These are phyloP conservation scores for Amitus sp. DNA, from an alignment of 2,888 invertebrate genomes.

Conservation along the genomic window DNA sequence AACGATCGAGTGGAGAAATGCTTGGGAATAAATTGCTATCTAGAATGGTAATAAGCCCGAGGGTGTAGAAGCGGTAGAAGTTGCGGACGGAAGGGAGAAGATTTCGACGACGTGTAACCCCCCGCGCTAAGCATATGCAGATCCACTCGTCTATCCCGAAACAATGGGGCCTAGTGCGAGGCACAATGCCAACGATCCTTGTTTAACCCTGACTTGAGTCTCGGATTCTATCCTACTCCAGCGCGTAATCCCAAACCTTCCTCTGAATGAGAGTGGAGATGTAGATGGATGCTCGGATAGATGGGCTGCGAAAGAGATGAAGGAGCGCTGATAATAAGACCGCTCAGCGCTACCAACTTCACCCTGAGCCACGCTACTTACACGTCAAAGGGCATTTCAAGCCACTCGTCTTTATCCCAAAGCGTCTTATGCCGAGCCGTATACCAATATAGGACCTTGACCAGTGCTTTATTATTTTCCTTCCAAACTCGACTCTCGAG, in stretches of 20 bases:
- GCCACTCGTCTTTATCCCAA: slow-evolving; percentile 42
- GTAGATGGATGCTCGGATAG: slow-evolving; percentile 39
- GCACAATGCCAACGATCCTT: slow-evolving; percentile 65
- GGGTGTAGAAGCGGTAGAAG: slow-evolving; percentile 38
- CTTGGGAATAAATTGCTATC: too few relatives aligned
- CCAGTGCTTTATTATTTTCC: not conserved
- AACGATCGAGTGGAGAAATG: too few relatives aligned
- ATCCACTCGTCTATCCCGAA: slow-evolving; percentile 65
- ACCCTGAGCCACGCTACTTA: slow-evolving; percentile 42
- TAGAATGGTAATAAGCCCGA: slow-evolving; percentile 36
- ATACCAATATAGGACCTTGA: slow-evolving; percentile 23
- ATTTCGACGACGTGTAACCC: slow-evolving; percentile 57
- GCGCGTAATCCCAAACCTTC: slow-evolving; percentile 62
- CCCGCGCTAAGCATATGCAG: slow-evolving; percentile 65
- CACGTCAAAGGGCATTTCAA: slow-evolving; percentile 46
- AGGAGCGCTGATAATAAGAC: slow-evolving; percentile 38
- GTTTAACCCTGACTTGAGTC: slow-evolving; percentile 66
- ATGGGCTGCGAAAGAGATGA: slow-evolving; percentile 36
- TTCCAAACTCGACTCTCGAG: slow-evolving; percentile 19
- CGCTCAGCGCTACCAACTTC: slow-evolving; percentile 35
- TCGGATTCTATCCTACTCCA: slow-evolving; percentile 62
- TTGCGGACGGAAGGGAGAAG: slow-evolving; percentile 41
- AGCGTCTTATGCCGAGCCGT: slow-evolving; percentile 42
- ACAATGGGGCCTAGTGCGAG: slow-evolving; percentile 59
- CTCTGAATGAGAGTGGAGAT: slow-evolving; percentile 45